Evolutionary conservation across 1,140 invertebrate genomes (phyloP).

Genomic region (Aradophagus sp.): DNA sequence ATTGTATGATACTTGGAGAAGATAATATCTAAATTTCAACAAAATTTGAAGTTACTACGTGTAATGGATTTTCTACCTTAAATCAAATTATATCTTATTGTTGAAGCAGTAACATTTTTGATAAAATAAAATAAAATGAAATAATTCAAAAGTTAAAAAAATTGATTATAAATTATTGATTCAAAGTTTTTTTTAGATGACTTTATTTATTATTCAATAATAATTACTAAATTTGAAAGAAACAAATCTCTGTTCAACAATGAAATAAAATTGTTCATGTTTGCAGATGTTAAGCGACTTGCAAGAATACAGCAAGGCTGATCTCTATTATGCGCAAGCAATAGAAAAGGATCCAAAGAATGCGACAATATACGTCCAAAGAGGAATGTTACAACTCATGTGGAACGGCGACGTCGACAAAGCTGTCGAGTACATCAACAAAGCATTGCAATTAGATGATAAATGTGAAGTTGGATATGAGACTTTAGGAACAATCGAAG

Average conservation of each 20-base stretch:
- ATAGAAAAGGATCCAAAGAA: constrained; percentile 88
- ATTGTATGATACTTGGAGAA: too few species aligned
- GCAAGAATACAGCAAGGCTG: constrained; percentile 87
- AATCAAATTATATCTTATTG: too few species aligned
- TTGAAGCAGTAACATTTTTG: too few species aligned
- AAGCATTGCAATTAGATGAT: constrained; percentile 90
- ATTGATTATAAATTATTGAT: too few species aligned
- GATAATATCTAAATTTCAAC: too few species aligned
- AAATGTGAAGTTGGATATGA: constrained; percentile 97
- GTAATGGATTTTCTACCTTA: too few species aligned
- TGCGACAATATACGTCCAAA: constrained; percentile 90
- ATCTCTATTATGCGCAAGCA: constrained; percentile 87
- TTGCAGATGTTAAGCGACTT: constrained; percentile 84
- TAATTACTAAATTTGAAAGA: constrained; percentile 3
- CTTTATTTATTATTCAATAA: constrained; percentile 3
- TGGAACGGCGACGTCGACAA: constrained; percentile 88
- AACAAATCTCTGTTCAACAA: constrained; percentile 1
- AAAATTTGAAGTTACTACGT: too few species aligned
- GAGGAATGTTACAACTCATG: constrained; percentile 87
- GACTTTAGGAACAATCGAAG: constrained; percentile 93
- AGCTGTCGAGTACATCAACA: constrained; percentile 84
- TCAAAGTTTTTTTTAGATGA: too few species aligned
- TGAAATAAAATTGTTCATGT: neutral
- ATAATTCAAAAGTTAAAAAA: neutral
- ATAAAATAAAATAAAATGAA: too few species aligned